Conservation (phyloP, 2,113 vertebrate species). For the Myotis davidii region DNA sequence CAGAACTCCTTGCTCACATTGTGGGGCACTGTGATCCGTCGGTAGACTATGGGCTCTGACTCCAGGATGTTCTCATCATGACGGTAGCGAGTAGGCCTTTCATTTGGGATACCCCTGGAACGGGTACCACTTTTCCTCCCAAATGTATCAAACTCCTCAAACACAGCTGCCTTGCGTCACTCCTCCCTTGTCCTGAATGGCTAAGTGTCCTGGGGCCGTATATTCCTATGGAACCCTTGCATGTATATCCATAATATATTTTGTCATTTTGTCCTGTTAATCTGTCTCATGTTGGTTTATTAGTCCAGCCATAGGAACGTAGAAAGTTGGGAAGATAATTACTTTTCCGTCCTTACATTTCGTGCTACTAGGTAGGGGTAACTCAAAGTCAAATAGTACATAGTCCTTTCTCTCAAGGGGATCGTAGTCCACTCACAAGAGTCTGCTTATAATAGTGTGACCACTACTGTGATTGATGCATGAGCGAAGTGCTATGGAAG, state of each 20-base stretch:
- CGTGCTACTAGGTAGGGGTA: neutral
- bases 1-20: slow-evolving; percentile 93
- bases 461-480: neutral
- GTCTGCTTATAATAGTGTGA: neutral
- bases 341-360: neutral
- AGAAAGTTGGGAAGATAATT: neutral
- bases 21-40: slow-evolving; percentile 94
- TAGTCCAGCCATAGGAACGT: neutral
- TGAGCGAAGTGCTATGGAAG: neutral
- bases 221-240: neutral
- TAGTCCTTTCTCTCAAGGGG: neutral
- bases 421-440: neutral
- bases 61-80: slow-evolving; percentile 98
- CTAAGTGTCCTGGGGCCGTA: neutral
- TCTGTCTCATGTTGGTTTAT: neutral
- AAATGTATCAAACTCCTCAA: slow-evolving; percentile 95
- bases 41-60: slow-evolving; percentile 93
- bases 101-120: slow-evolving; percentile 91
- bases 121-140: slow-evolving; percentile 91
- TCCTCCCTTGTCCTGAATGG: neutral
- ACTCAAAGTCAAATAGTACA: neutral
- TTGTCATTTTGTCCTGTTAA: neutral
- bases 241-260: neutral
- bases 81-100: slow-evolving; percentile 92
- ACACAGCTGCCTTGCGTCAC: slow-evolving; percentile 95